Conservation (phyloP, 2,797 vertebrate species). For the Mormyrus proboscirostris region DNA sequence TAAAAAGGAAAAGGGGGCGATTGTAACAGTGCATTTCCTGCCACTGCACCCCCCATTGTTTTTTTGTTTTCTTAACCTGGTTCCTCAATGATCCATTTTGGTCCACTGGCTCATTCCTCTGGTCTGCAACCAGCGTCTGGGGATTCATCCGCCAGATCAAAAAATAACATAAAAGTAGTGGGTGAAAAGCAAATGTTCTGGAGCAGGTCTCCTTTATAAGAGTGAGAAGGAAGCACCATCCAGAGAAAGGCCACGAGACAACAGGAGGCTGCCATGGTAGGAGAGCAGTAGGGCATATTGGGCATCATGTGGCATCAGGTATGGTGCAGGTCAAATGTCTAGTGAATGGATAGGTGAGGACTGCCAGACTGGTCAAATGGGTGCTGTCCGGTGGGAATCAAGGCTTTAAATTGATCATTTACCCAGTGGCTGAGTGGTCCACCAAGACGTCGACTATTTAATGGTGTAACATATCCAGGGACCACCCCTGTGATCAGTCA, state of each 20-base stretch:
- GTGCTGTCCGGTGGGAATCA: conserved; percentile 41
- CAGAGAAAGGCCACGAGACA: not conserved
- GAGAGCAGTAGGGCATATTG: not conserved
- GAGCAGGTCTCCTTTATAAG: not conserved
- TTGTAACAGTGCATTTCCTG: conserved; percentile 46
- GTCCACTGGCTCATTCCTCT: conserved; percentile 38
- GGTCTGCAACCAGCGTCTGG: conserved; percentile 31
- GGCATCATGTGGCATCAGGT: not conserved
- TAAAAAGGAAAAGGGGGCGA: conserved; percentile 22
- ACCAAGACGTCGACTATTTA: conserved; percentile 32
- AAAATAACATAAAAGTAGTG: not conserved
- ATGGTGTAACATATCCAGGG: not conserved
- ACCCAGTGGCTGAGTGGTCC: conserved; percentile 40
- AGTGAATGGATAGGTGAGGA: conserved; percentile 19
- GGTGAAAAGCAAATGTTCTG: not conserved
- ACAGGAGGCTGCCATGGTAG: not conserved
- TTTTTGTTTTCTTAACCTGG: conserved; percentile 48
- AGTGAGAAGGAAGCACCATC: not conserved
- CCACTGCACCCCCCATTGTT: not conserved
- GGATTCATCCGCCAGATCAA: not conserved
- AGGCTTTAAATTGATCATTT: conserved; percentile 49
- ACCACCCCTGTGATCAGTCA: conserved; percentile 49
- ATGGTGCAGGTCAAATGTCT: not conserved
- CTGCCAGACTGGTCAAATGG: conserved; percentile 31
- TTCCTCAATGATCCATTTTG: conserved; percentile 52